Evolutionary conservation across 2,888 invertebrate species (phyloP).

Genomic region (Machimus atricapillus): DNA sequence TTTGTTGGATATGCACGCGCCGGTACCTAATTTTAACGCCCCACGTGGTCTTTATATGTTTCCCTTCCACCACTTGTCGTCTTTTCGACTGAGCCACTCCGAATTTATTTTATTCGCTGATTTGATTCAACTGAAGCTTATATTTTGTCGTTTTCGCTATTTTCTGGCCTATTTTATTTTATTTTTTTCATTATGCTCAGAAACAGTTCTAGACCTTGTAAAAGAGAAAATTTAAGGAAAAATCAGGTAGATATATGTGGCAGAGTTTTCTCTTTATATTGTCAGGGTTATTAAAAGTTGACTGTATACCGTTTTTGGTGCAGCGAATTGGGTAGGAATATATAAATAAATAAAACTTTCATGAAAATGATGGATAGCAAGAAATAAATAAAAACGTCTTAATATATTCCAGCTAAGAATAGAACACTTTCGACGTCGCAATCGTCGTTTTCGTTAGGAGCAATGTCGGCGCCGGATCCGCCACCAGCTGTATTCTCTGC

Average conservation of each 20-base stretch:
- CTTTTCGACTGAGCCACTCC: neutral
- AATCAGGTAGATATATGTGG: neutral
- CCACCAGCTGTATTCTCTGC: constrained; percentile 16
- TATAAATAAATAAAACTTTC: constrained; percentile 25
- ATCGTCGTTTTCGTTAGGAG: constrained; percentile 43
- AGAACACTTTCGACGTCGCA: constrained; percentile 48
- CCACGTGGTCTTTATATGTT: neutral
- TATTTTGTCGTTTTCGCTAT: neutral
- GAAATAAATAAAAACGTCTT: constrained; percentile 7
- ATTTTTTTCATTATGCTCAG: neutral
- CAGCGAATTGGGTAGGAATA: neutral
- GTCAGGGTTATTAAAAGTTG: neutral
- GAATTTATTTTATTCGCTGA: neutral
- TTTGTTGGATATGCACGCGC: neutral
- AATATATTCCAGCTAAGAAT: constrained; percentile 49
- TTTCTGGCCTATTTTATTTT: neutral
- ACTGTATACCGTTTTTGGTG: neutral
- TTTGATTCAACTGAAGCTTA: neutral
- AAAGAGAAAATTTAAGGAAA: neutral
- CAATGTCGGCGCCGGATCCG: constrained; percentile 43
- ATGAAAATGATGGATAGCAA: constrained; percentile 19
- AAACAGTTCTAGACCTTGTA: neutral
- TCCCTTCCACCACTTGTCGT: neutral
- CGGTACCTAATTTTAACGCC: neutral
- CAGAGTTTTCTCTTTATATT: neutral